Evolutionary conservation across 2,113 vertebrate genomes (phyloP).

Genomic region (Pterocles burchelli): DNA sequence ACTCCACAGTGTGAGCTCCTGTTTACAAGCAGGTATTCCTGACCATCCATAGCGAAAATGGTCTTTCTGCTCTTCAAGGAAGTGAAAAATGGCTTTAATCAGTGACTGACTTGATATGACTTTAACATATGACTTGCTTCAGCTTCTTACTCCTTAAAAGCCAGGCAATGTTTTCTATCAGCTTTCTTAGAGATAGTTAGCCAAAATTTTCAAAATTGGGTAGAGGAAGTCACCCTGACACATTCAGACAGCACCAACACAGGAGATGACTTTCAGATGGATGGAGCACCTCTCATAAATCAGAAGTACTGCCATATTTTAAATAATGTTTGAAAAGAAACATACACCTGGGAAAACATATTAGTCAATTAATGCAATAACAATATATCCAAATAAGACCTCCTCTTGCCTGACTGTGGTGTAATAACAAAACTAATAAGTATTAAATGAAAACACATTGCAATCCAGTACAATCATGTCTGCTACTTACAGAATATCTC

Average conservation of each 20-base stretch:
- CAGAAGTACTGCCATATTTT: neutral
- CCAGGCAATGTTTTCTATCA: neutral
- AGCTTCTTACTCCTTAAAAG: neutral
- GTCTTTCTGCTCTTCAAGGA: neutral
- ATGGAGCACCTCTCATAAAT: neutral
- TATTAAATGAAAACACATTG: neutral
- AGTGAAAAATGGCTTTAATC: neutral
- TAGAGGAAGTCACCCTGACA: neutral
- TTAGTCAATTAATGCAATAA: neutral
- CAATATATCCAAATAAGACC: neutral
- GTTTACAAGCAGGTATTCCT: neutral
- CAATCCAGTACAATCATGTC: neutral
- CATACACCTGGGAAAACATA: accelerated
- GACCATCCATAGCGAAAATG: neutral
- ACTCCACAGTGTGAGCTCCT: neutral
- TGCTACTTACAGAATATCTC: neutral
- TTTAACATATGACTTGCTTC: neutral
- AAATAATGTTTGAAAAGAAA: neutral
- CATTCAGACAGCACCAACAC: neutral
- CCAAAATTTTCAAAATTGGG: neutral
- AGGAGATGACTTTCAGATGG: neutral
- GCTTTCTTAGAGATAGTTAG: neutral
- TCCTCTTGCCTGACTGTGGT: neutral
- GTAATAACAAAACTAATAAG: neutral
- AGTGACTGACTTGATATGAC: neutral